These are phyloP conservation scores for Brachyistius frenatus DNA, from an alignment of 2,113 vertebrate genomes.

Conservation along the genomic window DNA sequence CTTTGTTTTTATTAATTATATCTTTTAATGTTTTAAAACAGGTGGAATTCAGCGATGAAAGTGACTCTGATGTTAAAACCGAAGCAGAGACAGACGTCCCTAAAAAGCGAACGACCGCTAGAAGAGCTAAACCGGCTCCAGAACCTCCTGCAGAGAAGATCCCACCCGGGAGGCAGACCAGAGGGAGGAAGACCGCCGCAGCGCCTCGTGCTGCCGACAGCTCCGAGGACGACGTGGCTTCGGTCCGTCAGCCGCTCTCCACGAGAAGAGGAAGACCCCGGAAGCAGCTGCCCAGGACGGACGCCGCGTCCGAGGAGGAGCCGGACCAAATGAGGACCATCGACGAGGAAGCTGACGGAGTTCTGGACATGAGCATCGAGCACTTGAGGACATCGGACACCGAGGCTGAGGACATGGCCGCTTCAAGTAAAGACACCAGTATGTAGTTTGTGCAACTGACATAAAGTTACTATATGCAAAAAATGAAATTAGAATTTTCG, in stretches of 20 bases:
- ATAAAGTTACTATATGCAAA: too few species aligned
- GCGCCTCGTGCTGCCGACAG: conserved; percentile 16
- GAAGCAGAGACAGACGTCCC: conserved; percentile 32
- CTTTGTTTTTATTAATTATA: background rate
- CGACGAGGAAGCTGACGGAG: conserved; percentile 64
- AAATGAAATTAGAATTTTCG: too few species aligned
- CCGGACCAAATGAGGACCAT: conserved; percentile 86
- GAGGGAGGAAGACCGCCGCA: conserved; percentile 62
- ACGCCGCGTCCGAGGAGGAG: conserved; percentile 59
- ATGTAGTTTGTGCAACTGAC: conserved; percentile 20
- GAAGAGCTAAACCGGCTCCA: conserved; percentile 49
- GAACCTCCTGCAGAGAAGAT: conserved; percentile 39
- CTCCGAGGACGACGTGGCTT: conserved; percentile 61
- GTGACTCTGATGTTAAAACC: conserved; percentile 83
- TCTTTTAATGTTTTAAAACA: conserved; percentile 54
- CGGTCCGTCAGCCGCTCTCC: conserved; percentile 32
- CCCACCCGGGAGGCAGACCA: conserved; percentile 45
- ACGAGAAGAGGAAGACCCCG: conserved; percentile 57
- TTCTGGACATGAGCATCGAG: conserved; percentile 85
- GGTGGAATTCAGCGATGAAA: conserved; percentile 93
- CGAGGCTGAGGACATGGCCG: conserved; percentile 78
- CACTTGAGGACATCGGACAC: conserved; percentile 82
- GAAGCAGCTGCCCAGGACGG: conserved; percentile 9
- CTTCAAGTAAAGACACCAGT: conserved; percentile 48
- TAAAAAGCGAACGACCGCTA: conserved; percentile 53